phyloP scores from a whole-genome alignment of 2,888 invertebrate genomes.

The Heliconius sara region DNA sequence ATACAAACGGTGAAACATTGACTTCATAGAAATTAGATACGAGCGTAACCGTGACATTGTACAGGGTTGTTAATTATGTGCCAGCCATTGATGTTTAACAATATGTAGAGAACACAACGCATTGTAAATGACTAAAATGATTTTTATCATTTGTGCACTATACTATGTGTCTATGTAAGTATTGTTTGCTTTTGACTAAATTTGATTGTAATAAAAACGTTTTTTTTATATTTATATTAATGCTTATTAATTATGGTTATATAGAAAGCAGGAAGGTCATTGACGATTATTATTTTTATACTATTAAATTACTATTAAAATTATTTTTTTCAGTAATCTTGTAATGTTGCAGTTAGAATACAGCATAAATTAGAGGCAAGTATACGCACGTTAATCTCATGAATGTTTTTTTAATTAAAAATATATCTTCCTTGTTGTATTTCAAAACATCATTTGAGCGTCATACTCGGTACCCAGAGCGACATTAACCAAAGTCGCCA shows the following conservation, averaged over 20 bases:
- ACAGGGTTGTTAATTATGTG: constrained; percentile 19
- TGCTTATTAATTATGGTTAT: background rate
- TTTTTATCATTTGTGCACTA: constrained; percentile 11
- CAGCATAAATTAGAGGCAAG: too few species aligned
- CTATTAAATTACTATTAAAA: too few species aligned
- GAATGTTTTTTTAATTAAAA: too few species aligned
- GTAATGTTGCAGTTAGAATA: too few species aligned
- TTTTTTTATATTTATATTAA: background rate
- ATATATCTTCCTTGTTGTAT: too few species aligned
- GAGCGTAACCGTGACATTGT: constrained; percentile 27
- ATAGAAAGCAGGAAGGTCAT: background rate
- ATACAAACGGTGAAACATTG: background rate
- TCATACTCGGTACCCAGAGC: too few species aligned
- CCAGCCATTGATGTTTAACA: constrained; percentile 18
- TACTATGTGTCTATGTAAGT: background rate
- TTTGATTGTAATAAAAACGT: background rate
- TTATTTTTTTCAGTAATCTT: too few species aligned
- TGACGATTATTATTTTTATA: too few species aligned
- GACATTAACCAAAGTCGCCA: too few species aligned
- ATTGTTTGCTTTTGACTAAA: constrained; percentile 10
- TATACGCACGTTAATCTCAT: background rate
- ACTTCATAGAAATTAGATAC: background rate
- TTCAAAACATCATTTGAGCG: too few species aligned
- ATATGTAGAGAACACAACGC: constrained; percentile 1
- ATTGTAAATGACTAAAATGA: constrained; percentile 12